Conservation (phyloP, 2,797 vertebrate genomes). For the Carapus acus region DNA sequence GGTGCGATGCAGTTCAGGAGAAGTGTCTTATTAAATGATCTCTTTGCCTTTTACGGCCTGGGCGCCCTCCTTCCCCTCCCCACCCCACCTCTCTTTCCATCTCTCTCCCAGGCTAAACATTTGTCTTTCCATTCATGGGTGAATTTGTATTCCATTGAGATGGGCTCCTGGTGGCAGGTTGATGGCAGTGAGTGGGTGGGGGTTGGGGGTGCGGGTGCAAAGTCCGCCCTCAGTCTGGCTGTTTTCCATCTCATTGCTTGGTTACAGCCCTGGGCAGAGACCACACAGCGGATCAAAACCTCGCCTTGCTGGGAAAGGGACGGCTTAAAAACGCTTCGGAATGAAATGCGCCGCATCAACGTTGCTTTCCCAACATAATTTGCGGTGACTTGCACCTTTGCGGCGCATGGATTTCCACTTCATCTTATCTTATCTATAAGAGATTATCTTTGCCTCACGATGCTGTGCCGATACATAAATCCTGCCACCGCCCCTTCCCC, state of each 20-base stretch:
- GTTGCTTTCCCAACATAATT: too few species aligned
- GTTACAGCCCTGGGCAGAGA: constrained; percentile 33
- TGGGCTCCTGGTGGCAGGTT: constrained; percentile 46
- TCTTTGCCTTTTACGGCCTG: constrained; percentile 54
- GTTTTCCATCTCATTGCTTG: constrained; percentile 46
- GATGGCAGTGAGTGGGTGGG: constrained; percentile 17
- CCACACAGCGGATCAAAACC: constrained; percentile 19
- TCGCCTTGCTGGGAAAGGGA: background rate
- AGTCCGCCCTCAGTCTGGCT: constrained; percentile 44
- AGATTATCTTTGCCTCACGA: too few species aligned
- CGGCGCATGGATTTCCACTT: too few species aligned
- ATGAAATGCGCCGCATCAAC: constrained; percentile 5
- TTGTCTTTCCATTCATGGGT: constrained; percentile 72
- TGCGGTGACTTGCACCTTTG: too few species aligned
- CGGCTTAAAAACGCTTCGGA: constrained; percentile 5
- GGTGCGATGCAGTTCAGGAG: constrained; percentile 47
- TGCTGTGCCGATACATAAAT: background rate
- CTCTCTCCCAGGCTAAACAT: constrained; percentile 63
- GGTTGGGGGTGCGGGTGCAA: constrained; percentile 41
- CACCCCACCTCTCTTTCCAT: constrained; percentile 55
- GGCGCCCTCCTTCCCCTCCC: constrained; percentile 11
- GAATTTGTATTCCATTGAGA: constrained; percentile 67
- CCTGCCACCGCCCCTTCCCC: too few species aligned
- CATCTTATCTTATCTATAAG: too few species aligned
- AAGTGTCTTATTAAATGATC: constrained; percentile 65